These are phyloP conservation scores for Esox masquinongy DNA, from an alignment of 2,797 vertebrate species.

Conservation along the genomic window DNA sequence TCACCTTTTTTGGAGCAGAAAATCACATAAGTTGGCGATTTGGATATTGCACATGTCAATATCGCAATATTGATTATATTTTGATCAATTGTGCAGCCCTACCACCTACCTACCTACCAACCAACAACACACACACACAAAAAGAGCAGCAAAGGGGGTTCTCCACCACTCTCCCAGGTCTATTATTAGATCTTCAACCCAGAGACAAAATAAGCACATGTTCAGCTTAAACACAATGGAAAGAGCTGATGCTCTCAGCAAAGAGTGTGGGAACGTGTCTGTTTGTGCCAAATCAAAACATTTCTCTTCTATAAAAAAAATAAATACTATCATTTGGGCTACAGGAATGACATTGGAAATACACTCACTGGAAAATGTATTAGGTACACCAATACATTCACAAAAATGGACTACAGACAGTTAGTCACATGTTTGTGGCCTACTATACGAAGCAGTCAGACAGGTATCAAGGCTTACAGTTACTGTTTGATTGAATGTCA, in stretches of 20 bases:
- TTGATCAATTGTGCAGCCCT: no score
- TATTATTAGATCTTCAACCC: conserved; percentile 84
- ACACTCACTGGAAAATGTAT: background rate
- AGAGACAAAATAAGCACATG: conserved; percentile 83
- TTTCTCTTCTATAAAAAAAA: background rate
- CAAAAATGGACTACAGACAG: no score
- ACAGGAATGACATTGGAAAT: background rate
- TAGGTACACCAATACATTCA: no score
- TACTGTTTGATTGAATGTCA: no score
- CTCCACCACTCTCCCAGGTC: conserved; percentile 68
- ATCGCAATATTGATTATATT: no score
- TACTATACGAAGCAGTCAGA: no score
- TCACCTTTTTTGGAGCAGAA: no score
- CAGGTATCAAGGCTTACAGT: no score
- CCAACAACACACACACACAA: conserved; percentile 36
- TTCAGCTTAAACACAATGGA: conserved; percentile 72
- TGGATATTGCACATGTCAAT: no score
- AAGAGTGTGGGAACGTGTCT: conserved; percentile 3
- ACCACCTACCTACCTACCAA: conserved; percentile 37
- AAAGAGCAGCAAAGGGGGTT: conserved; percentile 64
- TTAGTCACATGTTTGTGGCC: no score
- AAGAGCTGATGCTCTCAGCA: conserved; percentile 55
- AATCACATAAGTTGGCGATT: no score
- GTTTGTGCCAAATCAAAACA: conserved; percentile 9
- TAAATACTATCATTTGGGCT: background rate